phyloP scores from a whole-genome alignment of 2,797 vertebrate species.

The Chrysocyon brachyurus region DNA sequence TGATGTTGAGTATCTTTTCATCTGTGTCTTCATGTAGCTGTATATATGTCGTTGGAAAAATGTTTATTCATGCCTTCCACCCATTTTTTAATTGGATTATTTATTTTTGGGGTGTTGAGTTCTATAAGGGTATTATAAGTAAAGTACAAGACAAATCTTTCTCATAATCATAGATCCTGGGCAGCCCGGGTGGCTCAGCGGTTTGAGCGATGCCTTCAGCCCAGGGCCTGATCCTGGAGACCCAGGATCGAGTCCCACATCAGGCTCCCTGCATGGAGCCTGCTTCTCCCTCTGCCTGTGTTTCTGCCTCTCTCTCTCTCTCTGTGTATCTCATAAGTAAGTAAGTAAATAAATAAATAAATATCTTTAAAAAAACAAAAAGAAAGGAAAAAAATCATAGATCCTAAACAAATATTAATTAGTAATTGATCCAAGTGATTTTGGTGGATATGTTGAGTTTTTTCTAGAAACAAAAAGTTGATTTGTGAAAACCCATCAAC shows the following conservation, averaged over 20 bases:
- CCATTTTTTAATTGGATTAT: not conserved
- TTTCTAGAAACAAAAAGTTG: not conserved
- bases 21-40: not conserved
- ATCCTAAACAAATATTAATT: not conserved
- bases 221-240: too few species aligned
- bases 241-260: too few species aligned
- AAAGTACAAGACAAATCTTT: not conserved
- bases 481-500: not conserved
- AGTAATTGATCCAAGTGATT: not conserved
- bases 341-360: too few species aligned
- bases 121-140: not conserved
- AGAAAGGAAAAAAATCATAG: not conserved
- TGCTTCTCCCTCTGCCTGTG: too few species aligned
- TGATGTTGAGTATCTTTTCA: not conserved
- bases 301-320: too few species aligned
- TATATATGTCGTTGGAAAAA: not conserved
- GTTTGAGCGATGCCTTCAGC: too few species aligned
- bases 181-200: too few species aligned
- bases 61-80: not conserved
- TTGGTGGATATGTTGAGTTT: not conserved
- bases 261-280: too few species aligned
- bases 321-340: too few species aligned
- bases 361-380: too few species aligned
- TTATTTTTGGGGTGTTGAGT: not conserved
- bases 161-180: conserved; percentile 1